These are phyloP conservation scores for Chionoecetes opilio DNA, from an alignment of 1,140 invertebrate species.

Conservation along the genomic window DNA sequence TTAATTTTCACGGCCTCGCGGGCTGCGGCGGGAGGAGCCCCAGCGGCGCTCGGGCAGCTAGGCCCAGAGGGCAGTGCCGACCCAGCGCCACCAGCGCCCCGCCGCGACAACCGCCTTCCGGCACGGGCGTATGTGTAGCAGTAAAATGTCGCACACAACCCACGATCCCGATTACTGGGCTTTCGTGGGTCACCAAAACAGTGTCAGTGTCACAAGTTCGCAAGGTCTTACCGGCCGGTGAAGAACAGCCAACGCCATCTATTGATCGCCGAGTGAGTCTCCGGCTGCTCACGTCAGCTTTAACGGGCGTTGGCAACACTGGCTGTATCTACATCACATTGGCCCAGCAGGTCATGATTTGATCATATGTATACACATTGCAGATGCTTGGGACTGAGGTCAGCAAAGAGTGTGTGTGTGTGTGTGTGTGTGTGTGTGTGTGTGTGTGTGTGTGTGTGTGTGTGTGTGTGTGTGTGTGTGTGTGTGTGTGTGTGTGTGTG, in stretches of 20 bases:
- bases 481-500: no score
- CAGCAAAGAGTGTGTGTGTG: neutral
- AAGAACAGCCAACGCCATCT: neutral
- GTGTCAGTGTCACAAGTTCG: slow-evolving; percentile 3
- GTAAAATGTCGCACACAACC: neutral
- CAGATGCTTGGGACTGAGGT: neutral
- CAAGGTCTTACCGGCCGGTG: neutral
- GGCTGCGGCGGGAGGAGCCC: neutral
- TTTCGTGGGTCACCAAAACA: neutral
- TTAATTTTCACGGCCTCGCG: slow-evolving; percentile 7
- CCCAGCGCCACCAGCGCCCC: neutral
- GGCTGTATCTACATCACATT: slow-evolving; percentile 20
- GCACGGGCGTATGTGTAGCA: neutral
- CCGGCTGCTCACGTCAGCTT: slow-evolving; percentile 14
- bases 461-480: no score
- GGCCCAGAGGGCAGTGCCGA: neutral
- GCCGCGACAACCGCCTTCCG: neutral
- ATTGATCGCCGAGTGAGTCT: slow-evolving; percentile 1
- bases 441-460: no score
- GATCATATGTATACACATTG: neutral
- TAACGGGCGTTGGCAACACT: slow-evolving; percentile 25
- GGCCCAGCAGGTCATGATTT: slow-evolving; percentile 6
- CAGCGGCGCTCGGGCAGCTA: neutral
- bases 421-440: slow-evolving; percentile 11
- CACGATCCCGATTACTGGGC: neutral